Percentiles rank a stretch among this genome's conserved stretches.
Evolutionary conservation across 1,140 invertebrate species (phyloP).

Genomic region (Tribolium madens): DNA sequence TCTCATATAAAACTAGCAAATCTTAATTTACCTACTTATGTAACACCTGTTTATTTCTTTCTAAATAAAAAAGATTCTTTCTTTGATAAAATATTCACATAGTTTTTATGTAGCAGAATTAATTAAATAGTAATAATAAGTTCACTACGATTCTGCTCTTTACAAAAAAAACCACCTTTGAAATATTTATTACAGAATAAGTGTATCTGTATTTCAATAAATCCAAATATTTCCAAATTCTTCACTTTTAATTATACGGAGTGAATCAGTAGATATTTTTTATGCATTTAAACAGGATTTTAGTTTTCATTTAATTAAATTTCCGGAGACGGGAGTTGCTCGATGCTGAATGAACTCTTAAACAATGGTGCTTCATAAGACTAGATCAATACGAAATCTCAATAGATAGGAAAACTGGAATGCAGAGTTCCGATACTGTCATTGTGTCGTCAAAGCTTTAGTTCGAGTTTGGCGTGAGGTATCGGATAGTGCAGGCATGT

Average conservation of each 20-base stretch:
- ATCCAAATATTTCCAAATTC: no score
- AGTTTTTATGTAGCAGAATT: no score
- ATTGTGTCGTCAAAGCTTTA: conserved; percentile 38
- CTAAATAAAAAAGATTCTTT: no score
- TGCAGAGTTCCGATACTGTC: conserved; percentile 30
- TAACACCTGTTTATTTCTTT: no score
- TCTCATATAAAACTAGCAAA: no score
- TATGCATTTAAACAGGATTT: neutral
- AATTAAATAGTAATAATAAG: no score
- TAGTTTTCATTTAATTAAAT: conserved; percentile 35
- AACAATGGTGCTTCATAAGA: conserved; percentile 36
- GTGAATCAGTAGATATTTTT: neutral
- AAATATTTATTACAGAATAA: no score
- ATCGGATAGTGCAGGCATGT: conserved; percentile 32
- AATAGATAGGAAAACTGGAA: conserved; percentile 39
- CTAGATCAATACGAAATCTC: conserved; percentile 38
- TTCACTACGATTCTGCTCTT: no score
- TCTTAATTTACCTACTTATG: no score
- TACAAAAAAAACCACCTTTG: no score
- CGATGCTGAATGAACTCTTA: conserved; percentile 11
- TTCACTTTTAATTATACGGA: neutral
- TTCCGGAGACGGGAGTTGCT: conserved; percentile 7
- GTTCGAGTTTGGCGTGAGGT: conserved; percentile 4
- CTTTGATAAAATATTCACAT: no score
- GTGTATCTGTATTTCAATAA: no score